These are phyloP conservation scores for Caenorhabditis briggsae DNA, from an alignment of 1,140 invertebrate genomes.

Conservation along the genomic window DNA sequence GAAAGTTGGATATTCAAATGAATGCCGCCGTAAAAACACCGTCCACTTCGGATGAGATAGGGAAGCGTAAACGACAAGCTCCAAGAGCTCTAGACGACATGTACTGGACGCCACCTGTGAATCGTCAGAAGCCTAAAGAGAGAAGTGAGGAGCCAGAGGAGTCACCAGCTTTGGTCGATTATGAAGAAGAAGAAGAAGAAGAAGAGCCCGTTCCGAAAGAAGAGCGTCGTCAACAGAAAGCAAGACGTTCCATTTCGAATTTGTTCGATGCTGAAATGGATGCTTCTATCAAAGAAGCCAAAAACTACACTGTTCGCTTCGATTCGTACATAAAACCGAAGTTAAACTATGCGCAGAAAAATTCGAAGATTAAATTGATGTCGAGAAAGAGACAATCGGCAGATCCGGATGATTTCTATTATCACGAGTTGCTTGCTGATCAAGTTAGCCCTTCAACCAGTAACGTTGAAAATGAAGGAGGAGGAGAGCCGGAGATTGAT, in stretches of 20 bases:
- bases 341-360: background rate
- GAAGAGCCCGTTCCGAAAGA: background rate
- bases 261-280: slow-evolving; percentile 46
- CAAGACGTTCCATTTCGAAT: slow-evolving; percentile 1
- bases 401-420: slow-evolving; percentile 38
- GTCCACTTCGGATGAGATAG: background rate
- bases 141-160: background rate
- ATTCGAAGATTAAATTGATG: slow-evolving; percentile 13
- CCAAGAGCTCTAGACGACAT: slow-evolving; percentile 5
- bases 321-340: slow-evolving; percentile 18
- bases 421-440: slow-evolving; percentile 14
- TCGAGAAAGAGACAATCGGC: slow-evolving; percentile 14
- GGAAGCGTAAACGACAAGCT: slow-evolving; percentile 26
- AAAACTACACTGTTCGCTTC: background rate
- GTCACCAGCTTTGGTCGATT: background rate
- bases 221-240: background rate
- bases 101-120: background rate
- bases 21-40: background rate
- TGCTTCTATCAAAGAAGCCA: slow-evolving; percentile 21
- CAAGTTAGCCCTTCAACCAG: slow-evolving; percentile 30
- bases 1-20: slow-evolving; percentile 45
- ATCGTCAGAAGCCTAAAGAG: background rate
- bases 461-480: slow-evolving; percentile 16
- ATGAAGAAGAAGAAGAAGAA: background rate
- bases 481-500: background rate